A percentile compares a stretch with the other conserved stretches of the same genome.
These are phyloP conservation scores for Scytalopus superciliaris DNA, from an alignment of 2,113 vertebrate species.

Conservation along the genomic window DNA sequence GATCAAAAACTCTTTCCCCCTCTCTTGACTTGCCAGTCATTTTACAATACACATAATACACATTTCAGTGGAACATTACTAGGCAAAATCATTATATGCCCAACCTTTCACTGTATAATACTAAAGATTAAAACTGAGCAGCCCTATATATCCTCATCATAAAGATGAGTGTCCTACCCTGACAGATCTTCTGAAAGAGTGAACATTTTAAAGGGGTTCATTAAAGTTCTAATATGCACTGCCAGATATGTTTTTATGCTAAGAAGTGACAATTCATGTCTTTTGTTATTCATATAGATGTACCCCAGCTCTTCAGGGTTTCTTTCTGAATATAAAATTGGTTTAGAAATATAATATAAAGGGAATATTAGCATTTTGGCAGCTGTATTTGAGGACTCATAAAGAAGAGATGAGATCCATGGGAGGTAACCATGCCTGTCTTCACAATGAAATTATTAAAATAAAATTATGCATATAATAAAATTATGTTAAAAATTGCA, in stretches of 20 bases:
- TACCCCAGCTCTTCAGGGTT: neutral
- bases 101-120: neutral
- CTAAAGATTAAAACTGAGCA: neutral
- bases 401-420: neutral
- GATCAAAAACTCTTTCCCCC: neutral
- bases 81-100: neutral
- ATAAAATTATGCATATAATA: neutral
- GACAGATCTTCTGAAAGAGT: neutral
- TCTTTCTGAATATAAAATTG: neutral
- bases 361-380: neutral
- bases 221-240: neutral
- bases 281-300: neutral
- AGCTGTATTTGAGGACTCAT: neutral
- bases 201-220: neutral
- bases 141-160: neutral
- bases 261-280: neutral
- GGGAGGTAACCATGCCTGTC: neutral
- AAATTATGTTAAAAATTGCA: neutral
- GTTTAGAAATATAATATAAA: neutral
- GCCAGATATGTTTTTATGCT: neutral
- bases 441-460: neutral
- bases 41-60: neutral
- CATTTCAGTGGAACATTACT: neutral
- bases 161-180: neutral
- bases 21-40: neutral